Evolutionary conservation across 1,140 invertebrate genomes (phyloP).

Genomic region (Chymomyza costata): DNA sequence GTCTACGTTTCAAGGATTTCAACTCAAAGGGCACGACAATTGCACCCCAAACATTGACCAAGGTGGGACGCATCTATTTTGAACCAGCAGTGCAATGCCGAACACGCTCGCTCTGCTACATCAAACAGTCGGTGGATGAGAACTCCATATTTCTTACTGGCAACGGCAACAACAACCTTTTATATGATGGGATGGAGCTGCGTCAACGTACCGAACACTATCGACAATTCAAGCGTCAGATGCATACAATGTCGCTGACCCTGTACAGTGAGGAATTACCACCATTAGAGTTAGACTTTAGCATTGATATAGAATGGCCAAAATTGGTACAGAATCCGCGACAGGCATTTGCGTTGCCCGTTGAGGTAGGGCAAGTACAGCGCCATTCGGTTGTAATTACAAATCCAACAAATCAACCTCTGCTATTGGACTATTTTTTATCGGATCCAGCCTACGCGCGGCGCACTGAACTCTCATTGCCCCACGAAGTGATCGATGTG

Average conservation of each 20-base stretch:
- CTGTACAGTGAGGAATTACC: constrained; percentile 62
- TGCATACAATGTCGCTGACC: constrained; percentile 51
- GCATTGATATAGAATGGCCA: constrained; percentile 65
- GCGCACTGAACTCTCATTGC: constrained; percentile 51
- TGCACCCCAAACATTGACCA: constrained; percentile 75
- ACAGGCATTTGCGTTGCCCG: constrained; percentile 40
- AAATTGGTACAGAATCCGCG: constrained; percentile 54
- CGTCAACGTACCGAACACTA: constrained; percentile 60
- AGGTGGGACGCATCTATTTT: constrained; percentile 78
- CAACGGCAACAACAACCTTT: constrained; percentile 47
- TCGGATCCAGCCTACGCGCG: constrained; percentile 53
- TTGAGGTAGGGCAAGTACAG: constrained; percentile 59
- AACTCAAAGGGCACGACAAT: constrained; percentile 76
- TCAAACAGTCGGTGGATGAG: constrained; percentile 53
- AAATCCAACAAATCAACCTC: constrained; percentile 58
- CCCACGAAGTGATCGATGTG: constrained; percentile 61
- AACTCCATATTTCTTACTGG: constrained; percentile 19
- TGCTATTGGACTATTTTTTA: constrained; percentile 59
- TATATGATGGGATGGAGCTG: constrained; percentile 59
- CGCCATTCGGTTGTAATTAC: constrained; percentile 47
- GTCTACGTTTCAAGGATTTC: constrained; percentile 72
- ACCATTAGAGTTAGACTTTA: constrained; percentile 56
- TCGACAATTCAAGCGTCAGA: constrained; percentile 51
- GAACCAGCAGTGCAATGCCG: constrained; percentile 83
- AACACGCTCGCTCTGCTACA: constrained; percentile 86